phyloP scores from a whole-genome alignment of 2,113 vertebrate species.

The Castor canadensis region DNA sequence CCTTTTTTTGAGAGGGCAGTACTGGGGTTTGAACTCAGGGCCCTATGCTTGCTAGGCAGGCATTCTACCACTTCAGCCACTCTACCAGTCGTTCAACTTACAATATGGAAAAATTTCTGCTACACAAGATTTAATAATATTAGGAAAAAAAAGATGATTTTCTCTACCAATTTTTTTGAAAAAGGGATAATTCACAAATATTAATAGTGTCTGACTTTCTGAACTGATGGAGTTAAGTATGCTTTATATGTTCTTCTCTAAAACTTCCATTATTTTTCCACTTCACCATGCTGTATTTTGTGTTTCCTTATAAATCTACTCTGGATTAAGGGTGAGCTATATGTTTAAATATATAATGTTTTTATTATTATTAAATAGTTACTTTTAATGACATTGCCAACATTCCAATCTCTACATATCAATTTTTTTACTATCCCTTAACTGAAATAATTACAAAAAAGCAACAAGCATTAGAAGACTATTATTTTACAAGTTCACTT shows the following conservation, averaged over 20 bases:
- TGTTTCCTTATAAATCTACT: not conserved
- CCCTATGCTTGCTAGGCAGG: too few relatives aligned
- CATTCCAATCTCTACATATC: not conserved
- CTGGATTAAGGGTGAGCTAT: not conserved
- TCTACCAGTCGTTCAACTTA: too few relatives aligned
- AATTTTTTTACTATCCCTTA: not conserved
- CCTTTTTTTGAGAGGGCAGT: too few relatives aligned
- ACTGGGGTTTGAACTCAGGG: too few relatives aligned
- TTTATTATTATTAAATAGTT: not conserved
- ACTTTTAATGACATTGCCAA: not conserved
- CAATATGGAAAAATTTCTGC: not conserved
- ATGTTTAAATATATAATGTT: not conserved
- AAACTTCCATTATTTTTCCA: not conserved
- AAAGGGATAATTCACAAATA: not conserved
- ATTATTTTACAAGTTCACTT: not conserved
- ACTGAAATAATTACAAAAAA: not conserved
- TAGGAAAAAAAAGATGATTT: not conserved
- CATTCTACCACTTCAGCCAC: too few relatives aligned
- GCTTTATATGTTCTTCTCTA: not conserved
- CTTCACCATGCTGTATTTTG: not conserved
- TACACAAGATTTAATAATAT: not conserved
- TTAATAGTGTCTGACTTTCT: not conserved
- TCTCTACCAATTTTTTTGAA: not conserved
- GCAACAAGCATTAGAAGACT: not conserved
- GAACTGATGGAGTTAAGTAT: not conserved